Evolutionary conservation across 2,888 invertebrate species (phyloP).

Genomic region (Aleiodes testaceus): DNA sequence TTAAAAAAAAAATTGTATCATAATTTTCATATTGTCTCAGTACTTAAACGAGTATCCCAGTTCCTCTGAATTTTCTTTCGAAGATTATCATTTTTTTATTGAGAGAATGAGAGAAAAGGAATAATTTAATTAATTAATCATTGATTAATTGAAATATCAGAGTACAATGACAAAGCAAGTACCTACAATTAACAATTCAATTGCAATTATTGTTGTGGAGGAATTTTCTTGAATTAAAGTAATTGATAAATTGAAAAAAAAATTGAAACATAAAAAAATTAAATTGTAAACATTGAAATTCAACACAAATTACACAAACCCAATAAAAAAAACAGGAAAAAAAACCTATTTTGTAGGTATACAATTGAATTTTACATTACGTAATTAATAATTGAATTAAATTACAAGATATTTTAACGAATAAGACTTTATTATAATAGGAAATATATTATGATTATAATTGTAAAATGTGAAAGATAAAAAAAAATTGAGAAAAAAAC

Average conservation of each 20-base stretch:
- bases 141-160: slow-evolving; percentile 55
- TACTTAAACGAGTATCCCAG: slow-evolving; percentile 62
- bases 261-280: slow-evolving; percentile 32
- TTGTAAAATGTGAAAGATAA: slow-evolving; percentile 69
- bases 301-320: neutral
- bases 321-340: slow-evolving; percentile 56
- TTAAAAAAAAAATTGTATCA: slow-evolving; percentile 47
- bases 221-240: slow-evolving; percentile 30
- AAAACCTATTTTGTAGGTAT: slow-evolving; percentile 70
- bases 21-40: slow-evolving; percentile 64
- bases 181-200: slow-evolving; percentile 67
- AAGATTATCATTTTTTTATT: slow-evolving; percentile 61
- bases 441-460: slow-evolving; percentile 67
- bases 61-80: slow-evolving; percentile 49
- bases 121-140: slow-evolving; percentile 28
- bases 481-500: neutral
- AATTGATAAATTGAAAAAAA: slow-evolving; percentile 19
- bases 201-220: slow-evolving; percentile 54
- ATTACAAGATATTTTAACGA: slow-evolving; percentile 71
- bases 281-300: slow-evolving; percentile 67
- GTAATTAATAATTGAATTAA: slow-evolving; percentile 68
- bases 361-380: slow-evolving; percentile 68
- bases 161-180: slow-evolving; percentile 70
- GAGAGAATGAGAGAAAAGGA: neutral
- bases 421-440: slow-evolving; percentile 72